Conservation (phyloP, 2,888 invertebrate species). For the Campoletis raptor region DNA sequence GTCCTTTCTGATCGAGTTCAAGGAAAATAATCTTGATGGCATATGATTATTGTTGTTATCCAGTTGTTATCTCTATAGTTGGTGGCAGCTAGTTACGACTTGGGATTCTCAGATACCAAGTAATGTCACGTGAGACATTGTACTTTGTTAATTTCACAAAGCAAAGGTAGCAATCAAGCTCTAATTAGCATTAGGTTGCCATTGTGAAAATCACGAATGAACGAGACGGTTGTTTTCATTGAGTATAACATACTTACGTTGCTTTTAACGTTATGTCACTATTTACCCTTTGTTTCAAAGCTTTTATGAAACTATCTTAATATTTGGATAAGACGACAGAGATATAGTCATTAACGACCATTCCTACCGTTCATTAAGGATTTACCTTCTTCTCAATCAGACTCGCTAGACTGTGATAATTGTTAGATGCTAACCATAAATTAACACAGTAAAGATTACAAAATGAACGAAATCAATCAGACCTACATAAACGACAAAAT, state of each 20-base stretch:
- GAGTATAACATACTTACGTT: neutral
- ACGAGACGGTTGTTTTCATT: slow-evolving; percentile 1
- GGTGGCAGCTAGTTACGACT: slow-evolving; percentile 48
- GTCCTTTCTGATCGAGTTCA: neutral
- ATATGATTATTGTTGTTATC: slow-evolving; percentile 71
- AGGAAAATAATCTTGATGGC: slow-evolving; percentile 7
- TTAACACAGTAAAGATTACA: neutral
- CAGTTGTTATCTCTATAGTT: slow-evolving; percentile 38
- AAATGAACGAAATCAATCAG: neutral
- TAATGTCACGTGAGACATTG: slow-evolving; percentile 32
- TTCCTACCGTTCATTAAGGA: neutral
- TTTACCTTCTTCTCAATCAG: neutral
- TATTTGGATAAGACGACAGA: neutral
- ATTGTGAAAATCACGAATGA: slow-evolving; percentile 66
- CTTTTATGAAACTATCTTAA: neutral
- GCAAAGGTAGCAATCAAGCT: slow-evolving; percentile 66
- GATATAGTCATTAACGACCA: neutral
- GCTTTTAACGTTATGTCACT: neutral
- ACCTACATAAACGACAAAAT: neutral
- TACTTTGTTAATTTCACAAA: slow-evolving; percentile 10
- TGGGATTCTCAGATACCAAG: slow-evolving; percentile 20
- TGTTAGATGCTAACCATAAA: neutral
- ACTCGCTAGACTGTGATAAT: slow-evolving; percentile 34
- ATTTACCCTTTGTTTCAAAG: neutral
- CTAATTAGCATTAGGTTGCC: slow-evolving; percentile 71